phyloP scores from a whole-genome alignment of 2,113 vertebrate genomes.

The Mohoua ochrocephala region DNA sequence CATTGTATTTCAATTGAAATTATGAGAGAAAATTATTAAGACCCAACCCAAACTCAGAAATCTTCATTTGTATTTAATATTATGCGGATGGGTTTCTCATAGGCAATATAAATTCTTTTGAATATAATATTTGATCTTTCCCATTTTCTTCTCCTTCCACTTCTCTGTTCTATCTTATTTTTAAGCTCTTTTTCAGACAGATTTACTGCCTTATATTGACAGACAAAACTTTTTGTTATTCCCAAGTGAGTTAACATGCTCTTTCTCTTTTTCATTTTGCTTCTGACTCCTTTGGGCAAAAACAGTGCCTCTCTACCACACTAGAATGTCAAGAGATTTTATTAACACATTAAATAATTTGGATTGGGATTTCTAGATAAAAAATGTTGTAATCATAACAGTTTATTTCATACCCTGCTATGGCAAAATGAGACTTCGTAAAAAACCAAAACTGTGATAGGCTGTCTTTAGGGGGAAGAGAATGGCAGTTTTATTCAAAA shows the following conservation, averaged over 20 bases:
- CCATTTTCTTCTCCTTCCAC: not conserved
- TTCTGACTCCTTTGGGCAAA: not conserved
- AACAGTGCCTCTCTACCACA: not conserved
- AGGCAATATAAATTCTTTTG: not conserved
- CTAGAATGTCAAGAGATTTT: not conserved
- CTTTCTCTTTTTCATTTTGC: not conserved
- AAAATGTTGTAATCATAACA: not conserved
- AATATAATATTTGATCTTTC: not conserved
- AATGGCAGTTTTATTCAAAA: not conserved
- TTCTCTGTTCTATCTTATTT: not conserved
- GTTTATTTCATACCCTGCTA: not conserved
- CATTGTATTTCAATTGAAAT: not conserved
- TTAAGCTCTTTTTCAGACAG: not conserved
- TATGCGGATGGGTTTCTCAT: not conserved
- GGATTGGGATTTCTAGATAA: not conserved
- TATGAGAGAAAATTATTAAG: not conserved
- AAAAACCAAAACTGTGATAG: not conserved
- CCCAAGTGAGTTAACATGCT: not conserved
- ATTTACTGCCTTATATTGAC: not conserved
- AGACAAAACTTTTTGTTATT: not conserved
- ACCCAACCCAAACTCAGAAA: not conserved
- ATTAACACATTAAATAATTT: not conserved
- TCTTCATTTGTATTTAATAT: not conserved
- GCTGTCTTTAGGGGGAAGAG: not conserved
- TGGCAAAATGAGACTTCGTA: not conserved